These are phyloP conservation scores for Rhyacophila brunnea DNA, from an alignment of 1,140 invertebrate species.

Conservation along the genomic window DNA sequence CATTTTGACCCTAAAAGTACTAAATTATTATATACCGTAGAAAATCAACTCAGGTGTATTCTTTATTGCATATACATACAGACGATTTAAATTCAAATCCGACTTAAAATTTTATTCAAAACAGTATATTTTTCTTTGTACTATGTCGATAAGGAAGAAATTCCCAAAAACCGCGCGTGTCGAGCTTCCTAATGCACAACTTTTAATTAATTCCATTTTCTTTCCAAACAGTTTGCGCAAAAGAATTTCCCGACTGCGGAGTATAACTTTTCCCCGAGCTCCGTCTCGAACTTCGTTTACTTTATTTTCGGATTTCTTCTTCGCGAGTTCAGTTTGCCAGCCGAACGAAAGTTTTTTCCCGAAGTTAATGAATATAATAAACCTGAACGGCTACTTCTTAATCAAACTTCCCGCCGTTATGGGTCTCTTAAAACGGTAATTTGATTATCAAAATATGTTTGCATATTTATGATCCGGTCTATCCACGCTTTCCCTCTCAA, in stretches of 20 bases:
- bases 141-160: not conserved
- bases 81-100: too few species aligned
- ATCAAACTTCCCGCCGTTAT: constrained; percentile 9
- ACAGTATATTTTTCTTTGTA: not conserved
- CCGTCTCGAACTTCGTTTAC: constrained; percentile 9
- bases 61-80: too few species aligned
- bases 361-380: constrained; percentile 23
- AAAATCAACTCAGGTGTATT: too few species aligned
- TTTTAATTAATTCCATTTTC: constrained; percentile 34
- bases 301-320: constrained; percentile 24
- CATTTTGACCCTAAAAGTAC: too few species aligned
- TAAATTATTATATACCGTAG: too few species aligned
- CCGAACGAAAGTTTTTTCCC: constrained; percentile 7
- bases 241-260: not conserved
- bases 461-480: too few species aligned
- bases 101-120: too few species aligned
- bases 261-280: not conserved
- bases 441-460: too few species aligned
- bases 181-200: constrained; percentile 14
- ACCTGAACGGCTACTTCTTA: constrained; percentile 13
- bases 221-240: constrained; percentile 17
- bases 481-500: too few species aligned
- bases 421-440: not conserved
- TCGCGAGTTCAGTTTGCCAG: constrained; percentile 2
- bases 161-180: not conserved